Conservation (phyloP, 2,888 invertebrate genomes). For the Cylindroiulus punctatus region DNA sequence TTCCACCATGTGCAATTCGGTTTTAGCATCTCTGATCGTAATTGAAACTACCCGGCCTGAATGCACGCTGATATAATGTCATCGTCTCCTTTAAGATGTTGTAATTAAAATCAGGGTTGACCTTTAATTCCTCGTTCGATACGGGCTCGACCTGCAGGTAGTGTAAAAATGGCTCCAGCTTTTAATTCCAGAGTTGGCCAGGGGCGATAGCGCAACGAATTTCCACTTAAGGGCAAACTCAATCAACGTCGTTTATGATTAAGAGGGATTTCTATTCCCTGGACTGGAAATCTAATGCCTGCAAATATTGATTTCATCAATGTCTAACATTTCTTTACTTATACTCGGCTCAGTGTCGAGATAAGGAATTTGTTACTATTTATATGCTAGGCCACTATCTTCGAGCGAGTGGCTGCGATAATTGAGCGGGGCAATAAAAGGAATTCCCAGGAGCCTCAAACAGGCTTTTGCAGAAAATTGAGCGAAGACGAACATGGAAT, state of each 20-base stretch:
- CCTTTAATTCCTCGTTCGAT: neutral
- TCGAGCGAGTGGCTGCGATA: slow-evolving; percentile 25
- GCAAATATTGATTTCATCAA: slow-evolving; percentile 42
- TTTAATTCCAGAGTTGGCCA: neutral
- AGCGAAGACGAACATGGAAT: neutral
- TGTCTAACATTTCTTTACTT: slow-evolving; percentile 42
- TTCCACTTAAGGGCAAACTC: slow-evolving; percentile 31
- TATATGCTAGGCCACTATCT: slow-evolving; percentile 31
- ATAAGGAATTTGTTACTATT: slow-evolving; percentile 37
- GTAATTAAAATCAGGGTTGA: neutral
- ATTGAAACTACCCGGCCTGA: neutral
- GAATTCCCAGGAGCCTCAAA: neutral
- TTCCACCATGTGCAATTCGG: neutral
- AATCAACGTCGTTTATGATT: slow-evolving; percentile 38
- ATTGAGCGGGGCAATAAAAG: slow-evolving; percentile 42
- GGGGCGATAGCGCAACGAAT: neutral
- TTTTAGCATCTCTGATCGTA: neutral
- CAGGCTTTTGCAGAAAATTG: slow-evolving; percentile 20
- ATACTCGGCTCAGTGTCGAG: slow-evolving; percentile 17
- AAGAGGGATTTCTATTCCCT: slow-evolving; percentile 35
- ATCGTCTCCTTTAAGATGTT: neutral
- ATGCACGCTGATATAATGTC: neutral
- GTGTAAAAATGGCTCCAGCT: neutral
- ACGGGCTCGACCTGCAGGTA: neutral
- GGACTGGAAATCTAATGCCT: slow-evolving; percentile 15